These are phyloP conservation scores for Muscidifurax raptorellus DNA, from an alignment of 1,140 invertebrate species.

Conservation along the genomic window DNA sequence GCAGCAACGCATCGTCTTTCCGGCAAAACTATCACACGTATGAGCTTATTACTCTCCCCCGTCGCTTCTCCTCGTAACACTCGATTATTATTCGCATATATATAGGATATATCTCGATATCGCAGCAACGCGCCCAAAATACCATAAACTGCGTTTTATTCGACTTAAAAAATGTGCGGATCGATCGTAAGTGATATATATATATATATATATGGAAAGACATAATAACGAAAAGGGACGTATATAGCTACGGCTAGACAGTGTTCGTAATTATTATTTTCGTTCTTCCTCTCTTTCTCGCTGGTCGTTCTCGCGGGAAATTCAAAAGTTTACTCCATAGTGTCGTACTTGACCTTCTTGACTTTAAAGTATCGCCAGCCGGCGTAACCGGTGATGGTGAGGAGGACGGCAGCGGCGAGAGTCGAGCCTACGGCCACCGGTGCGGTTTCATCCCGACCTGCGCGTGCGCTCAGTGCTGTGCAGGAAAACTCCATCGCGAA, in stretches of 20 bases:
- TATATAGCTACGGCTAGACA: background rate
- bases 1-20: background rate
- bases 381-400: conserved; percentile 89
- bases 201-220: background rate
- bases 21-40: too few relatives aligned
- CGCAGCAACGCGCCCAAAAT: background rate
- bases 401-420: conserved; percentile 85
- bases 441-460: conserved; percentile 86
- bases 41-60: too few relatives aligned
- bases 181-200: background rate
- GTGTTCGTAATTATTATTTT: too few relatives aligned
- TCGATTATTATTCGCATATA: too few relatives aligned
- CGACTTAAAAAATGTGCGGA: background rate
- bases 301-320: too few relatives aligned
- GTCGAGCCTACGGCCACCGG: conserved; percentile 92
- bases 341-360: conserved; percentile 94
- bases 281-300: too few relatives aligned
- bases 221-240: background rate
- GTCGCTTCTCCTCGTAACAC: too few relatives aligned
- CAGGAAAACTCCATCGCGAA: conserved; percentile 79
- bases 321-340: conserved; percentile 85
- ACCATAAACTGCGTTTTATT: background rate
- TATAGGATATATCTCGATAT: background rate
- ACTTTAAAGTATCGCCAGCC: conserved; percentile 91
- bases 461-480: conserved; percentile 70